phyloP scores from a whole-genome alignment of 2,888 invertebrate genomes.

The Agrochola macilenta region DNA sequence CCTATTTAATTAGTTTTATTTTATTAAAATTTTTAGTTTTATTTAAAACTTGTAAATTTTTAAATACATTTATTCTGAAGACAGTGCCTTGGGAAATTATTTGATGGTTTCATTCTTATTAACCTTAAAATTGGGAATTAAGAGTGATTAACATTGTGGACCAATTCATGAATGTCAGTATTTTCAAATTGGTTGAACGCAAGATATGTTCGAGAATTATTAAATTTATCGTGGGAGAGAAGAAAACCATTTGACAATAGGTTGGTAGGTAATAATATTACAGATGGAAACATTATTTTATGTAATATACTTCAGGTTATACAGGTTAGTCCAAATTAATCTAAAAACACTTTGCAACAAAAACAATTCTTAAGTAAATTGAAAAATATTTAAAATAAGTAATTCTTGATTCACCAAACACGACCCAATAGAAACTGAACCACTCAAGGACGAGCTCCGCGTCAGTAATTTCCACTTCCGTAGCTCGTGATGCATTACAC shows the following conservation, averaged over 20 bases:
- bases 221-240: constrained; percentile 3
- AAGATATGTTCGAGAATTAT: neutral
- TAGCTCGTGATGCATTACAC: constrained; percentile 59
- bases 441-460: constrained; percentile 23
- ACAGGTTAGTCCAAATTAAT: neutral
- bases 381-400: too few species aligned
- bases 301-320: neutral
- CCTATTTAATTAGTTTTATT: constrained; percentile 10
- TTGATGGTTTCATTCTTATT: neutral
- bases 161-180: constrained; percentile 25
- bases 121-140: constrained; percentile 26
- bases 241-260: constrained; percentile 1
- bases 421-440: constrained; percentile 32
- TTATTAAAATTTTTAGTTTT: neutral
- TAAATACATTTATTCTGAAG: neutral
- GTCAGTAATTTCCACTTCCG: constrained; percentile 57
- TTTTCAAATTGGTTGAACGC: constrained; percentile 16
- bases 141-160: constrained; percentile 4
- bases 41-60: neutral
- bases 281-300: neutral
- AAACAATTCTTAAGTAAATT: too few species aligned
- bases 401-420: neutral
- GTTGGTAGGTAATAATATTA: neutral
- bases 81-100: constrained; percentile 20
- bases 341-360: too few species aligned